Percentiles rank a stretch among this genome's conserved stretches.
These are phyloP conservation scores for Horisme vitalbata DNA, from an alignment of 2,888 invertebrate genomes.

Conservation along the genomic window DNA sequence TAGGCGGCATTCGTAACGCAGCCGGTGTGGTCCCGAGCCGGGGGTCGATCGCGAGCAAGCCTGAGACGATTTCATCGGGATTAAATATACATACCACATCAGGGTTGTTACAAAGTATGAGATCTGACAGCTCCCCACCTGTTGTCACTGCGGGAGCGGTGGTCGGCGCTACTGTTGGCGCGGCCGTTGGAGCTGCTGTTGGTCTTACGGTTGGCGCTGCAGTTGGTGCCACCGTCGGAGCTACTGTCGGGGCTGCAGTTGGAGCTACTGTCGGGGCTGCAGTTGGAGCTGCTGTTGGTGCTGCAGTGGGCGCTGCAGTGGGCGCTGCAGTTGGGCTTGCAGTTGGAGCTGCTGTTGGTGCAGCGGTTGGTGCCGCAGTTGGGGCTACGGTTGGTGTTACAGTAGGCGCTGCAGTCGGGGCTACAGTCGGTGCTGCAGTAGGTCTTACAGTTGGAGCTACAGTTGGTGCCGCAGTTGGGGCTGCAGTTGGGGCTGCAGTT, in stretches of 20 bases:
- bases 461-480: slow-evolving; percentile 34
- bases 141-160: slow-evolving; percentile 36
- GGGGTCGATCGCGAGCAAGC: slow-evolving; percentile 72
- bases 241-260: slow-evolving; percentile 32
- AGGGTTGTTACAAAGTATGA: slow-evolving; percentile 69
- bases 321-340: slow-evolving; percentile 31
- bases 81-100: slow-evolving; percentile 73
- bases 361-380: slow-evolving; percentile 32
- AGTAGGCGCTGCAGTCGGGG: slow-evolving; percentile 34
- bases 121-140: slow-evolving; percentile 62
- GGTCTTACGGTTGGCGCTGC: slow-evolving; percentile 32
- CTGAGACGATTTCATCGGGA: slow-evolving; percentile 68
- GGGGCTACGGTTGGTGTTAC: slow-evolving; percentile 26
- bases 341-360: slow-evolving; percentile 35
- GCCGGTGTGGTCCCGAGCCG: slow-evolving; percentile 71
- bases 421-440: slow-evolving; percentile 29
- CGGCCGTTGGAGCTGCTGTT: slow-evolving; percentile 21
- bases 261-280: slow-evolving; percentile 32
- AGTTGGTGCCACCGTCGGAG: slow-evolving; percentile 30
- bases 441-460: slow-evolving; percentile 30
- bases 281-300: slow-evolving; percentile 37
- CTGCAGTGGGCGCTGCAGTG: slow-evolving; percentile 33
- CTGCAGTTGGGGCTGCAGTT: slow-evolving; percentile 33
- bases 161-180: slow-evolving; percentile 34
- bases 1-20: slow-evolving; percentile 54